Conservation (phyloP, 2,888 invertebrate species). For the Tetropium fuscum region DNA sequence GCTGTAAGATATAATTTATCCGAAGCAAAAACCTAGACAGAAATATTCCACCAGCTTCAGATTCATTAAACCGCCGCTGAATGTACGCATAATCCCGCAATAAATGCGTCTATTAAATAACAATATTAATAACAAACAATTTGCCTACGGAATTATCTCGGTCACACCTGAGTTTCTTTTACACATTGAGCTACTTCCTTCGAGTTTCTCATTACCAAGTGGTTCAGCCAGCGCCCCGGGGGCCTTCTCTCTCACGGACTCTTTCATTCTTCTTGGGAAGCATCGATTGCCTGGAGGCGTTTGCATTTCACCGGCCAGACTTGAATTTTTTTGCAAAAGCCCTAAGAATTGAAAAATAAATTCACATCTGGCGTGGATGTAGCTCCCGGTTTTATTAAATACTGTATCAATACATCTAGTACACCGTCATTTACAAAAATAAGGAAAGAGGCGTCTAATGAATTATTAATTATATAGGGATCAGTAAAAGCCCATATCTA, state of each 20-base stretch:
- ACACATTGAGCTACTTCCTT: conserved; percentile 42
- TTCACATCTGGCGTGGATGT: too few species aligned
- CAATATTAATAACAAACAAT: conserved; percentile 14
- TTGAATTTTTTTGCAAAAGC: conserved; percentile 44
- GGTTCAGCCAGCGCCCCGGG: conserved; percentile 53
- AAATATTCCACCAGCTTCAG: too few species aligned
- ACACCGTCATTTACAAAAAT: too few species aligned
- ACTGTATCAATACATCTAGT: too few species aligned
- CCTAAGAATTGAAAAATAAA: too few species aligned
- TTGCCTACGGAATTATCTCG: conserved; percentile 32
- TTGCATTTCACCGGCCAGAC: conserved; percentile 47
- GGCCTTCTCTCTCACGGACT: conserved; percentile 53
- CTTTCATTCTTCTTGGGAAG: conserved; percentile 38
- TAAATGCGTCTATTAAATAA: conserved; percentile 21
- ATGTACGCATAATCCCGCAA: background rate
- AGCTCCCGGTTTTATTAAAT: too few species aligned
- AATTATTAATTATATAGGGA: too few species aligned
- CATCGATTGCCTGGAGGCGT: conserved; percentile 43
- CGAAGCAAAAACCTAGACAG: too few species aligned
- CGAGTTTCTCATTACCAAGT: conserved; percentile 57
- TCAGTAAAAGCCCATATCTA: too few species aligned
- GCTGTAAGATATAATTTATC: too few species aligned
- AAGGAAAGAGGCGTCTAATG: too few species aligned
- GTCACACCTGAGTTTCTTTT: conserved; percentile 40
- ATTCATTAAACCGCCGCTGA: too few species aligned